Conservation (phyloP, 1,140 invertebrate species). For the Antheraea mylitta region DNA sequence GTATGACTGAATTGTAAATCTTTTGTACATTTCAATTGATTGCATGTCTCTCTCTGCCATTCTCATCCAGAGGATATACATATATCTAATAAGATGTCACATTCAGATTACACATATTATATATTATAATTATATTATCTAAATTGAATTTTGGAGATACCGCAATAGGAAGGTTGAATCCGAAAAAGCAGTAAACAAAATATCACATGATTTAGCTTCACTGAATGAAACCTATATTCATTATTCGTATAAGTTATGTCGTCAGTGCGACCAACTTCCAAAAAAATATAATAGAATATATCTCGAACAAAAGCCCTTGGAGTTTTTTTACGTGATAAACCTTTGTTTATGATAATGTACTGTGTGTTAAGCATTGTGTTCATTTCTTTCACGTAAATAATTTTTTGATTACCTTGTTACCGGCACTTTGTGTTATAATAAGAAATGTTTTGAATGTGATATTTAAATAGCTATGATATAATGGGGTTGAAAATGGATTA, state of each 20-base stretch:
- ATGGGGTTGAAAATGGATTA: neutral
- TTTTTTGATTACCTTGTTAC: neutral
- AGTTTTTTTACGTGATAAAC: neutral
- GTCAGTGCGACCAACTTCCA: neutral
- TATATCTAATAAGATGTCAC: no score
- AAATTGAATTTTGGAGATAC: no score
- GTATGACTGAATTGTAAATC: no score
- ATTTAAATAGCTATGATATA: neutral
- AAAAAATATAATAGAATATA: neutral
- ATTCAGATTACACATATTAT: no score
- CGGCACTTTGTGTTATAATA: neutral
- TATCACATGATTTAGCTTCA: neutral
- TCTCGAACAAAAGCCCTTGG: neutral
- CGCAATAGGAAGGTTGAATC: neutral
- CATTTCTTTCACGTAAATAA: neutral
- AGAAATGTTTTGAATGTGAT: neutral
- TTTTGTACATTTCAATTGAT: no score
- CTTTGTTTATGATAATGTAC: neutral
- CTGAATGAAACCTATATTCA: neutral
- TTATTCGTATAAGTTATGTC: neutral
- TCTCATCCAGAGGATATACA: no score
- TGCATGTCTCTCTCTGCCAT: no score
- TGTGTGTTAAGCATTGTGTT: neutral
- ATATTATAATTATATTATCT: no score
- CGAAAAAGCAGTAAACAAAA: neutral